Evolutionary conservation across 2,888 invertebrate genomes (phyloP), one percentile per base, ranked within the genome.

Genomic region (Harmothoe impar): DNA sequence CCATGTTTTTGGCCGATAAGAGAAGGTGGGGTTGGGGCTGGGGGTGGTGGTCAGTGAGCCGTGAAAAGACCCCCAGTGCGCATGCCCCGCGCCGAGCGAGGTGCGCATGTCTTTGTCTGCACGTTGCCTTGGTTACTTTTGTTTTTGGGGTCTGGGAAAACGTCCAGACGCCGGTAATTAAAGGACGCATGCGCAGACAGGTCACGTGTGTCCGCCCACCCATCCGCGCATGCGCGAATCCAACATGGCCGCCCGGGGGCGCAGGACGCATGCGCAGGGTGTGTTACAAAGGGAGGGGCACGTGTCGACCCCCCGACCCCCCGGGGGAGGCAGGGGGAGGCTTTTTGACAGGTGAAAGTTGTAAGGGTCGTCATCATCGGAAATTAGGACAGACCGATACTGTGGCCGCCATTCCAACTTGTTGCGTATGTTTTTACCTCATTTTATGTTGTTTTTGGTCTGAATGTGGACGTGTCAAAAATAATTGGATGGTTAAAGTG

Each of bases 11-110:
- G 72, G 72, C 15, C 15, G 72, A 72, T 72, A 72, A 72, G 72
- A 15, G 72, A n/a, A 0, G 72, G 72, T 25, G 72, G 29, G 72
- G 17, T 5, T 23, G 72, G 25, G 31, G 72, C 15, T n/a, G 72
- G 72, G 72, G 72, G 29, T n/a, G 72, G 7, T 72, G 72, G 72
- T 72, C 72, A 72, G 72, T 72, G n/a, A 72, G 25, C n/a, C 72
- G 72, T 72, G 25, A 29, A 72, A 72, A 25, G 72, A 72, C 29
- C 29, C 72, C n/a, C 17, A 62, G 43, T n/a, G 62, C 62, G 62
- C 72, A 72, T 72, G 72, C 29, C 72, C 72, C 25, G n/a, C 3
- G 62, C 72, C 25, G 43, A 10, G 43, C 43, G 43, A 43, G 10
- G 43, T 43, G 43, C 43, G 43, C 43, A 43, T 43, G 72, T 72